Percentiles rank a stretch among this genome's conserved stretches.
phyloP scores from a whole-genome alignment of 2,113 vertebrate species.

The Hystrix cristata region DNA sequence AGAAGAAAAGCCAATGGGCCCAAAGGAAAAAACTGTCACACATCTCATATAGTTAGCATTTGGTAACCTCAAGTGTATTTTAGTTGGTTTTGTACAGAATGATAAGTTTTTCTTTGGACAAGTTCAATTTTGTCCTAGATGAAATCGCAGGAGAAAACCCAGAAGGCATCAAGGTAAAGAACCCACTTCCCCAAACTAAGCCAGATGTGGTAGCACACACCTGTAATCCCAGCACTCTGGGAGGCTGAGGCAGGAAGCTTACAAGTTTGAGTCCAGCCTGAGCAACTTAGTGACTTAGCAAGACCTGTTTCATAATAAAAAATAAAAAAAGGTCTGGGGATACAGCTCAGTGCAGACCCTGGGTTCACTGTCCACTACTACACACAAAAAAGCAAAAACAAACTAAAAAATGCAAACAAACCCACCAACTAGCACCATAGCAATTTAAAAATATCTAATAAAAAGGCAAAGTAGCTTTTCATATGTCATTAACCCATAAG shows the following conservation, averaged over 20 bases:
- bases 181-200: not conserved
- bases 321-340: not conserved
- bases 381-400: not conserved
- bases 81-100: not conserved
- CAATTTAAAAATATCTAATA: not conserved
- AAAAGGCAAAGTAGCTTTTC: not conserved
- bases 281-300: not conserved
- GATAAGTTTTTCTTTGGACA: not conserved
- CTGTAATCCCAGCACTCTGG: not conserved
- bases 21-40: not conserved
- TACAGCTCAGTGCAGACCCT: not conserved
- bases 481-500: not conserved
- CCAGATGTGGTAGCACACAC: not conserved
- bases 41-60: not conserved
- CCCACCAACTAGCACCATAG: not conserved
- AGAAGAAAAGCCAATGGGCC: not conserved
- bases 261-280: not conserved
- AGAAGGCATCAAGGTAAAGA: not conserved
- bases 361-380: not conserved
- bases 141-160: not conserved
- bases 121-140: not conserved
- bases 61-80: slow-evolving; percentile 45
- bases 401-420: not conserved
- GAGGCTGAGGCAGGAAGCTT: not conserved
- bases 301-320: not conserved